These are phyloP conservation scores for Ochropleura leucogaster DNA, from an alignment of 2,888 invertebrate genomes.

Conservation along the genomic window DNA sequence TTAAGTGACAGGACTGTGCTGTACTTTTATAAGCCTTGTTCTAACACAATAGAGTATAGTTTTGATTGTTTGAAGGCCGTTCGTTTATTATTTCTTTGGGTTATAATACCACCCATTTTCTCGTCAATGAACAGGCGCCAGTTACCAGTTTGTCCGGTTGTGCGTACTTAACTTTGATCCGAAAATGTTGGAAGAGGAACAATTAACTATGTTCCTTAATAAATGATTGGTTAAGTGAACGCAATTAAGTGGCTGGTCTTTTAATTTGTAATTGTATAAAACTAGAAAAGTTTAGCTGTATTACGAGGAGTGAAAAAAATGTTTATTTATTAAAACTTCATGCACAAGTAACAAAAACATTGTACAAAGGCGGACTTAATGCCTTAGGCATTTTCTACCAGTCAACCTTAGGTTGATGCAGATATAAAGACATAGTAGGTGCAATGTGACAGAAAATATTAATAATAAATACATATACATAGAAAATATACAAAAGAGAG, in stretches of 20 bases:
- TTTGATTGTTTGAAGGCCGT: constrained; percentile 27
- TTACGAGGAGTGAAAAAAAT: not conserved
- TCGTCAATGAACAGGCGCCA: constrained; percentile 82
- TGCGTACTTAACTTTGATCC: constrained; percentile 58
- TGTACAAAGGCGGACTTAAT: too few relatives aligned
- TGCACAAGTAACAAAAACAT: too few relatives aligned
- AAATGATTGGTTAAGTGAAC: not conserved
- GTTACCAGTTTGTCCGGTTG: constrained; percentile 74
- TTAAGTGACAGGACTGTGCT: constrained; percentile 17
- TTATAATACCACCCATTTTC: constrained; percentile 73
- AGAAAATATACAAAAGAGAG: too few relatives aligned
- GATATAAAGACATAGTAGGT: too few relatives aligned
- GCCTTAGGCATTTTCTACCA: too few relatives aligned
- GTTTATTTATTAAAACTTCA: too few relatives aligned
- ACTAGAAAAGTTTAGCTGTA: not conserved
- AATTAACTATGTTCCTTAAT: not conserved
- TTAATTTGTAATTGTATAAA: not conserved
- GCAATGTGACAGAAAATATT: too few relatives aligned
- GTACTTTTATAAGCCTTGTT: not conserved
- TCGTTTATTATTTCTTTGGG: constrained; percentile 72
- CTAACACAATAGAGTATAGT: fast-evolving
- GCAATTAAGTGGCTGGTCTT: not conserved
- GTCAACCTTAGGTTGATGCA: too few relatives aligned
- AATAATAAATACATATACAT: too few relatives aligned
- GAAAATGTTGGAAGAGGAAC: constrained; percentile 47